A percentile compares a stretch with the other conserved stretches of the same genome.
phyloP scores from a whole-genome alignment of 1,140 invertebrate genomes.

The Megalonaias nervosa region DNA sequence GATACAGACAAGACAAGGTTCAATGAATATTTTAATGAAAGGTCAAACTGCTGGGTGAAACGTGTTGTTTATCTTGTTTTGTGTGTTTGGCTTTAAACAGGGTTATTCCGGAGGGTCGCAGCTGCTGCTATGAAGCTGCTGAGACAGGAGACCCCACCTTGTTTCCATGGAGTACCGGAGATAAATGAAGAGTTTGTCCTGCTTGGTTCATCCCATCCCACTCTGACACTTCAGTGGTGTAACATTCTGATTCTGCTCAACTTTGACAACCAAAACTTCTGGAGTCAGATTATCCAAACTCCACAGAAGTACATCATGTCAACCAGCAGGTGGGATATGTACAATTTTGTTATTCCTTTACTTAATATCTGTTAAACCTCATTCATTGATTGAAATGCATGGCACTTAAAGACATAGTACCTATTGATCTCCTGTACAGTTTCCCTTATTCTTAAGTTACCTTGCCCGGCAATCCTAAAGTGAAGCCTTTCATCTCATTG shows the following conservation, averaged over 20 bases:
- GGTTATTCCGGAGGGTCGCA: conserved; percentile 77
- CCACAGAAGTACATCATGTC: conserved; percentile 64
- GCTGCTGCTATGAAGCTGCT: conserved; percentile 75
- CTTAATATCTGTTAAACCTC: too few relatives aligned
- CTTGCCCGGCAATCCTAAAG: too few relatives aligned
- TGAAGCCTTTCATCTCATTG: too few relatives aligned
- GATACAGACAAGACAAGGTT: too few relatives aligned
- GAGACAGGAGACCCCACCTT: conserved; percentile 61
- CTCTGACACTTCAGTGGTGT: conserved; percentile 80
- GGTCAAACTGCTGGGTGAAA: too few relatives aligned
- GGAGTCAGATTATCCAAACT: conserved; percentile 76
- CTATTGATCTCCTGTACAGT: too few relatives aligned
- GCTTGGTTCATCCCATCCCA: conserved; percentile 74
- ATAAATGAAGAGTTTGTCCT: conserved; percentile 76
- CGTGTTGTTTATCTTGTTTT: neutral
- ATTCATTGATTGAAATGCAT: too few relatives aligned
- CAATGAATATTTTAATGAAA: too few relatives aligned
- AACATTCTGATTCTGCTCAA: conserved; percentile 81
- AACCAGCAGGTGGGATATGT: too few relatives aligned
- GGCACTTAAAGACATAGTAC: too few relatives aligned
- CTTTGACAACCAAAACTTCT: conserved; percentile 77
- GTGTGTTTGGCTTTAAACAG: conserved; percentile 51
- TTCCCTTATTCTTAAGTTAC: too few relatives aligned
- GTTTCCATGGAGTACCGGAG: conserved; percentile 68
- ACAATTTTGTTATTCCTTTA: too few relatives aligned